These are phyloP conservation scores for Oreortyx pictus DNA, from an alignment of 2,797 vertebrate genomes.

Conservation along the genomic window DNA sequence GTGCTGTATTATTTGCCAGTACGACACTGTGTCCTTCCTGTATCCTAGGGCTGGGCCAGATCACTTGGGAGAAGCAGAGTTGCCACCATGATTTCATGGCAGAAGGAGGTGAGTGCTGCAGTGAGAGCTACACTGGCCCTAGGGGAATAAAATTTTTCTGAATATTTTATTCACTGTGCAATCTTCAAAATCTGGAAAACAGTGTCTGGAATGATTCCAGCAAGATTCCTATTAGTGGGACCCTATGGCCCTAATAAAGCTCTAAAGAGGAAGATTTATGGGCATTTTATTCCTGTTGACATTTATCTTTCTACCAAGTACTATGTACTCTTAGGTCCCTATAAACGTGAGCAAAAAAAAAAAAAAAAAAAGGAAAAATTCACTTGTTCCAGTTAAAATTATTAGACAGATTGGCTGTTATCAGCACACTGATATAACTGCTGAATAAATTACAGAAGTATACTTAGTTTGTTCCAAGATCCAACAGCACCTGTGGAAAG, in stretches of 20 bases:
- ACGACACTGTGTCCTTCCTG: too few relatives aligned
- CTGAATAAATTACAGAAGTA: neutral
- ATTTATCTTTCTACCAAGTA: neutral
- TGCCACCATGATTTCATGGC: too few relatives aligned
- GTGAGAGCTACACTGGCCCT: neutral
- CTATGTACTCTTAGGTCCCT: neutral
- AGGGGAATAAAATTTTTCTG: neutral
- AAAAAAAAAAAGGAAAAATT: neutral
- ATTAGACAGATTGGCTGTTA: neutral
- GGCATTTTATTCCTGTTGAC: neutral
- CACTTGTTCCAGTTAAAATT: neutral
- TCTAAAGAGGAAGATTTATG: neutral
- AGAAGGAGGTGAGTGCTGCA: too few relatives aligned
- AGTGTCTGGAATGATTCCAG: neutral
- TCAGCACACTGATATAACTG: neutral
- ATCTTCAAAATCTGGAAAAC: neutral
- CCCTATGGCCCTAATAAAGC: fast-evolving
- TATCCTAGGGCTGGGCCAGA: too few relatives aligned
- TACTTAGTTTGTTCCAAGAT: neutral
- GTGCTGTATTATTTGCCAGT: too few relatives aligned
- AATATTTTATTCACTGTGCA: neutral
- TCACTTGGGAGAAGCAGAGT: too few relatives aligned
- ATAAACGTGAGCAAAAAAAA: neutral
- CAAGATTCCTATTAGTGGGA: neutral
- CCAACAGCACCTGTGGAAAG: neutral